A percentile compares a stretch with the other conserved stretches of the same genome.
Conservation (phyloP, 1,140 invertebrate genomes). For the Carposina sasakii region DNA sequence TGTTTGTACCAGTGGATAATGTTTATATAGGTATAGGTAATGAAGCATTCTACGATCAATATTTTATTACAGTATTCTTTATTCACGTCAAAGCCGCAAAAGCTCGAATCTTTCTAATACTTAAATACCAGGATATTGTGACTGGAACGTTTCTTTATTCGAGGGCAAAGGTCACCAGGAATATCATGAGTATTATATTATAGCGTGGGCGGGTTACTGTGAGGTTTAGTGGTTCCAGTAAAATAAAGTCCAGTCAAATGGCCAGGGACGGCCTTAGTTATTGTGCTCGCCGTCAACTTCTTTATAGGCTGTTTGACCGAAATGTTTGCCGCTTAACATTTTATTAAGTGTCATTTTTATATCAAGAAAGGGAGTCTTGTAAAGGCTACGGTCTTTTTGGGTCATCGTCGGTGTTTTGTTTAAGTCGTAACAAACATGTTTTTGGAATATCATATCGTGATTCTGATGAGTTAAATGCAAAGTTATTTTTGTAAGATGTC, state of each 20-base stretch:
- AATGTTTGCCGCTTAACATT: slow-evolving; percentile 48
- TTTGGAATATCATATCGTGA: too few species aligned
- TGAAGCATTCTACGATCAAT: too few species aligned
- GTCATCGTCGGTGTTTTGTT: too few species aligned
- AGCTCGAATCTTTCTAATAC: too few species aligned
- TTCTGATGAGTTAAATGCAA: too few species aligned
- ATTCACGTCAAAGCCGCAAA: too few species aligned
- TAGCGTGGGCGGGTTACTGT: slow-evolving; percentile 61
- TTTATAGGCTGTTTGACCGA: slow-evolving; percentile 53
- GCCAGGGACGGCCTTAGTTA: slow-evolving; percentile 53
- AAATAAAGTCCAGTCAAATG: slow-evolving; percentile 50
- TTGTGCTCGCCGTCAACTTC: slow-evolving; percentile 32
- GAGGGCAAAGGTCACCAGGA: slow-evolving; percentile 56
- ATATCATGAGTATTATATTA: slow-evolving; percentile 53
- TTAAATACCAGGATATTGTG: slow-evolving; percentile 23
- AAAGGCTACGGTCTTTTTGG: not conserved
- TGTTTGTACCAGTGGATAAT: too few species aligned
- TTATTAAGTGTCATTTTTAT: slow-evolving; percentile 33
- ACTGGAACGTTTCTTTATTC: slow-evolving; percentile 29
- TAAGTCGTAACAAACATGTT: too few species aligned
- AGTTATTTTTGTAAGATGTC: too few species aligned
- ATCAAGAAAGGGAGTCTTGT: not conserved
- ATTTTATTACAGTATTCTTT: too few species aligned
- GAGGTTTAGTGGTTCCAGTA: slow-evolving; percentile 49
- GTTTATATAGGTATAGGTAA: too few species aligned